phyloP scores from a whole-genome alignment of 1,140 invertebrate species.

The Calosoma granatense region DNA sequence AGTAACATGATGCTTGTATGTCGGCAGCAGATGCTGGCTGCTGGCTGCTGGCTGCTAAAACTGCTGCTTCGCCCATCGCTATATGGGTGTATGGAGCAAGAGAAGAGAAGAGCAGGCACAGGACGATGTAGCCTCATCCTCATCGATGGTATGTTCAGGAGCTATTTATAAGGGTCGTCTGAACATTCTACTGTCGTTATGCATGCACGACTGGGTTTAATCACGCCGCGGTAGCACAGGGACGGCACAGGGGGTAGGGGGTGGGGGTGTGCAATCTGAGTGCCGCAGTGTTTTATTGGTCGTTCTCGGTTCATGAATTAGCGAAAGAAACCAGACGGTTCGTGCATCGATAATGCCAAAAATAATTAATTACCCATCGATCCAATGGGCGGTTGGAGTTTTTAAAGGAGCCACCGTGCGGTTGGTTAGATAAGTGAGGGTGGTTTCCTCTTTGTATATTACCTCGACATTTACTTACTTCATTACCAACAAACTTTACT shows the following conservation, averaged over 20 bases:
- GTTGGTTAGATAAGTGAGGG: too few species aligned
- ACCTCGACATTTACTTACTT: too few species aligned
- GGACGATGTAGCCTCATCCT: too few species aligned
- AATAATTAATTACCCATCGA: constrained; percentile 37
- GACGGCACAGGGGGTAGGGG: background rate
- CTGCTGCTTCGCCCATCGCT: too few species aligned
- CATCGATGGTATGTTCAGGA: background rate
- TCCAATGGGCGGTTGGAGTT: constrained; percentile 21
- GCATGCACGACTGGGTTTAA: constrained; percentile 10
- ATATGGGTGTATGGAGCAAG: too few species aligned
- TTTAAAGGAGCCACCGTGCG: background rate
- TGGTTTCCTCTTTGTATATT: too few species aligned
- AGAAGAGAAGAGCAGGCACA: too few species aligned
- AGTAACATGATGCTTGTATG: background rate
- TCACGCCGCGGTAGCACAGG: background rate
- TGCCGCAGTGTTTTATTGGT: constrained; percentile 23
- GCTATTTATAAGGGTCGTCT: constrained; percentile 8
- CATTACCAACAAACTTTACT: too few species aligned
- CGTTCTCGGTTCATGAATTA: constrained; percentile 35
- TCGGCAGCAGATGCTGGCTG: background rate
- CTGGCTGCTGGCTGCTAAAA: too few species aligned
- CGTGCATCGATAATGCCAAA: constrained; percentile 33
- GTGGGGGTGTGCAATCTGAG: constrained; percentile 2
- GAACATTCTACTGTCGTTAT: constrained; percentile 9
- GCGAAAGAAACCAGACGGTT: constrained; percentile 31